These are phyloP conservation scores for Zootoca vivipara DNA, from an alignment of 2,113 vertebrate genomes.

Conservation along the genomic window DNA sequence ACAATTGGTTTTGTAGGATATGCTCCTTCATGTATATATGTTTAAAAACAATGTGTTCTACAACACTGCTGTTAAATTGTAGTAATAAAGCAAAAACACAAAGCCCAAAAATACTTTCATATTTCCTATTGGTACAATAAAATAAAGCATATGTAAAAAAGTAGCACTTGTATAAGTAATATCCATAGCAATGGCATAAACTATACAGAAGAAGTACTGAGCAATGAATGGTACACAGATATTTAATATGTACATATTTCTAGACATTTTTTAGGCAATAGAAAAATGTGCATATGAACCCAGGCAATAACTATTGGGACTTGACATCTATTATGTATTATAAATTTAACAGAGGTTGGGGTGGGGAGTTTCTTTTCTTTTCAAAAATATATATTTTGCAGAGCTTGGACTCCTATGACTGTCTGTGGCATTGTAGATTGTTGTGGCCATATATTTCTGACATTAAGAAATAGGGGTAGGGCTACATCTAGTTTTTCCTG, in stretches of 20 bases:
- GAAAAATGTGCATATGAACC: background rate
- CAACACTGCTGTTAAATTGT: no score
- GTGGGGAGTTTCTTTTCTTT: no score
- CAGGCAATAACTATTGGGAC: background rate
- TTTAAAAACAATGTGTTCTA: no score
- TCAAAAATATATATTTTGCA: no score
- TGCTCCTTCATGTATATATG: no score
- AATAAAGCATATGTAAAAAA: background rate
- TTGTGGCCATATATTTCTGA: no score
- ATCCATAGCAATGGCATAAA: background rate
- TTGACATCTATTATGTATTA: background rate
- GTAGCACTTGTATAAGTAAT: background rate
- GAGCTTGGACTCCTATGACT: no score
- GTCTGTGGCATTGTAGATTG: no score
- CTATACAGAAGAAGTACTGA: background rate
- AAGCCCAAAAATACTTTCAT: background rate
- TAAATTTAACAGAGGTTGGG: background rate
- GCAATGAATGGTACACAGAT: background rate
- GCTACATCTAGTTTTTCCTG: no score
- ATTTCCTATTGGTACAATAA: background rate
- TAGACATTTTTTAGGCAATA: background rate
- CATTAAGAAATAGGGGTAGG: no score
- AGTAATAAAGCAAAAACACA: no score
- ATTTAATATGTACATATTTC: background rate
- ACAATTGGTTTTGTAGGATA: no score